Evolutionary conservation across 2,113 vertebrate genomes (phyloP), one percentile per base, ranked within the genome.

Genomic region (Cottus gobio): DNA sequence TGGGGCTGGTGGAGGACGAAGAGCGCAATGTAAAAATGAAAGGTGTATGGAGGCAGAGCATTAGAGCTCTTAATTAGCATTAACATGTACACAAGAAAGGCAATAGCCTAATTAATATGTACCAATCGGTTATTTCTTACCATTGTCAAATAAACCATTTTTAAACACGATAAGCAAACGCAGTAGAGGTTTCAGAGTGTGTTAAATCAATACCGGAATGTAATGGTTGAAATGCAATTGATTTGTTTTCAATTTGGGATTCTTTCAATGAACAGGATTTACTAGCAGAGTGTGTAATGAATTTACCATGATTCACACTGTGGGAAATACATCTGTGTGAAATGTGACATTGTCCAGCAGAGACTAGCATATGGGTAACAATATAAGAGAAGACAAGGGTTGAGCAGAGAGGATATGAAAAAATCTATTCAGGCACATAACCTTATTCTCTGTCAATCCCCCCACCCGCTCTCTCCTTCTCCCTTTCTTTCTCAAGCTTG

Each of bases 1-100:
- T 0, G 98, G 98, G 34, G 97, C 98, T 99, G 83, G 20, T 31
- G 28, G 26, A 80, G 8, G 24, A 74, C 31, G 30, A 62, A 39
- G 13, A 83, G 16, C 46, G 5, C 3, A 48, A 50, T 7, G 18
- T 36, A 24, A 68, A 70, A 57, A 58, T n/a, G 1, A 74, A 61
- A 69, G 30, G 12, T 37, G 16, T 8, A 36, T 42, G 2, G 30
- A 64, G 30, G 36, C 9, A 31, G 16, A 26, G 56, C 61, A 63
- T 54, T 42, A 57, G 15, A 84, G 28, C 9, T 69, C 39, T 70
- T 52, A n/a, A n/a, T n/a, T n/a, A 46, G 12, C 10, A 65, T 71
- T 16, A 79, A 79, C 10, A 37, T 11, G 15, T n/a, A 70, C 20
- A 67, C 36, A 48, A 61, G 20, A 54, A 71, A 20, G 7, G 34